Evolutionary conservation across 2,888 invertebrate genomes (phyloP), one percentile per base, ranked within the genome.

Genomic region (Acronicta alni): DNA sequence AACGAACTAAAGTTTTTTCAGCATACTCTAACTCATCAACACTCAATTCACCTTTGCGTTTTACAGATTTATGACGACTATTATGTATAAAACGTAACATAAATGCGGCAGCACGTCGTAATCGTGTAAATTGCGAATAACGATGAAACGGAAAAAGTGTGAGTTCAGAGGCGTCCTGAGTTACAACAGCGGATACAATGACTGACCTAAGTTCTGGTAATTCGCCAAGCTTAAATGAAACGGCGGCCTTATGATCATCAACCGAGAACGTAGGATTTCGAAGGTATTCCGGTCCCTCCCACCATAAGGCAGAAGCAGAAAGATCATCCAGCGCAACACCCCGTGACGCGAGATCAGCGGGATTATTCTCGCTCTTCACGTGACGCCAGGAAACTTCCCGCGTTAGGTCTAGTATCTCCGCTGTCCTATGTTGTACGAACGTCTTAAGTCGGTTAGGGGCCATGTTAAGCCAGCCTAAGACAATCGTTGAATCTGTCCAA

Each of bases 401-500:
- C 7, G 74, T 74, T 14, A 74, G 30, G 9, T 72, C 68, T 14
- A 67, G 56, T 14, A 79, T 75, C 52, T 75, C 58, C 8, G 54
- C 15, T 1, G 60, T 59, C 14, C 79, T 41, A 42, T 77, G 75
- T 48, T 70, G 72, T 4, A 79, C 75, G 45, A 67, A 75, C 0
- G 75, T 52, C 56, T 79, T 69, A 12, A 79, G 44, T 12, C 35
- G 6, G 17, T 59, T 48, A 18, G 72, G 68, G 10, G 66, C 32
- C 64, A 68, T 75, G 15, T 32, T 47, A 10, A 73, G 48, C 77
- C 76, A 78, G 15, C 58, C 59, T 10, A 73, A 46, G 3, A 67
- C 77, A 17, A 74, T 79, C 1, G 77, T 79, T 0, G 75, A 79
- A 44, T 75, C 79, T 0, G 76, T 62, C 76, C 81, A 77, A 46